Percentiles rank a stretch among this genome's conserved stretches.
These are phyloP conservation scores for Tor tambroides DNA, from an alignment of 2,113 vertebrate species.

Conservation along the genomic window DNA sequence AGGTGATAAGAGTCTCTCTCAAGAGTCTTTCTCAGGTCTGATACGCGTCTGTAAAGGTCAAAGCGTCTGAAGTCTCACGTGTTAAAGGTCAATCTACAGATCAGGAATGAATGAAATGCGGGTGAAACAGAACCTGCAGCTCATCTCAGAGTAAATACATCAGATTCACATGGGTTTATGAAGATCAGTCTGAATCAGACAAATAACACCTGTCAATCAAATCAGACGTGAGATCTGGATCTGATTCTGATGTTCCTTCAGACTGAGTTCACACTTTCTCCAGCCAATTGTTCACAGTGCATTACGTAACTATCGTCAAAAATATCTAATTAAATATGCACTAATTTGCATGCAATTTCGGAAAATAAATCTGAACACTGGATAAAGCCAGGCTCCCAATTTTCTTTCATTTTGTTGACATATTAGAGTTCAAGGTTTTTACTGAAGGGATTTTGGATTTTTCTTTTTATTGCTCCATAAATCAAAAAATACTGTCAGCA, in stretches of 20 bases:
- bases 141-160: background rate
- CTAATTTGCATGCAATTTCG: background rate
- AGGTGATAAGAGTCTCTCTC: background rate
- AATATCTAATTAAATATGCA: background rate
- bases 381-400: background rate
- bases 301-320: background rate
- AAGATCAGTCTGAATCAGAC: background rate
- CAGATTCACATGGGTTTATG: background rate
- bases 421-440: too few species aligned
- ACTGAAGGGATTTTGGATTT: too few species aligned
- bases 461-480: too few species aligned
- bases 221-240: background rate
- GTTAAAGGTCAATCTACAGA: background rate
- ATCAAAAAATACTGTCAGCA: too few species aligned
- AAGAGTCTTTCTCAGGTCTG: too few species aligned
- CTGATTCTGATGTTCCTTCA: background rate
- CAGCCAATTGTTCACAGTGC: too few species aligned
- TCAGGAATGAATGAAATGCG: background rate
- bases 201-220: background rate
- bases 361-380: background rate
- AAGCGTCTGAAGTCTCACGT: background rate
- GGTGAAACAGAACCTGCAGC: background rate
- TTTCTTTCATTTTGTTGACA: too few species aligned
- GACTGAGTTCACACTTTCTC: background rate
- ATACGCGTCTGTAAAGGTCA: background rate